Percentiles rank a stretch among this genome's conserved stretches.
Evolutionary conservation across 2,797 vertebrate species (phyloP).

Genomic region (Malurus leucopterus): DNA sequence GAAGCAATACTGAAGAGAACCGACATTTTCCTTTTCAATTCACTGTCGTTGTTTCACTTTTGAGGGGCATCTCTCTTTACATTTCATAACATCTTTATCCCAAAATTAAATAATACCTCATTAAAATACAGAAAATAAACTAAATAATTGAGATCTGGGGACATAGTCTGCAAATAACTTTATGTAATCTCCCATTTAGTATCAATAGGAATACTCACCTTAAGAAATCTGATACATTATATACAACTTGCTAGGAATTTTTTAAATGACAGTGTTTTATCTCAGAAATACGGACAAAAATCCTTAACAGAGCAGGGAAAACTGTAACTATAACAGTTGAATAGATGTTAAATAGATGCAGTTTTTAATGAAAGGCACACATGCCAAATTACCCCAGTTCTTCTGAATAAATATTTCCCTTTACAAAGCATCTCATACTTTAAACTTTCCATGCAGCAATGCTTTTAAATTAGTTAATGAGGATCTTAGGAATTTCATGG

Average conservation of each 20-base stretch:
- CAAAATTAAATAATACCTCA: not conserved
- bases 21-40: not conserved
- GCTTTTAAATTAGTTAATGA: constrained; percentile 54
- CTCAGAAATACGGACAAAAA: not conserved
- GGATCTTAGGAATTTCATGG: constrained; percentile 44
- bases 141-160: not conserved
- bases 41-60: not conserved
- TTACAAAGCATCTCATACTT: constrained; percentile 23
- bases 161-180: not conserved
- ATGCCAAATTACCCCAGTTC: not conserved
- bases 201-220: not conserved
- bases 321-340: not conserved
- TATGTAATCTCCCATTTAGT: not conserved
- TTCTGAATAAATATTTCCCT: not conserved
- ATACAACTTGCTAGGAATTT: not conserved
- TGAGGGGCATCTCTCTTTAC: not conserved
- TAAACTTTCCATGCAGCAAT: constrained; percentile 24
- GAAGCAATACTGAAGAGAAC: not conserved
- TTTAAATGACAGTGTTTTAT: not conserved
- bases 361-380: not conserved
- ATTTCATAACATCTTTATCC: not conserved
- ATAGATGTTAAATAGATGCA: not conserved
- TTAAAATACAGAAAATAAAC: not conserved
- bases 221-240: not conserved
- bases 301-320: not conserved